Evolutionary conservation across 53 echinoderm and acorn worm species (phyloP), one percentile per base, ranked within the genome.

Genomic region (Apostichopus leukothele): DNA sequence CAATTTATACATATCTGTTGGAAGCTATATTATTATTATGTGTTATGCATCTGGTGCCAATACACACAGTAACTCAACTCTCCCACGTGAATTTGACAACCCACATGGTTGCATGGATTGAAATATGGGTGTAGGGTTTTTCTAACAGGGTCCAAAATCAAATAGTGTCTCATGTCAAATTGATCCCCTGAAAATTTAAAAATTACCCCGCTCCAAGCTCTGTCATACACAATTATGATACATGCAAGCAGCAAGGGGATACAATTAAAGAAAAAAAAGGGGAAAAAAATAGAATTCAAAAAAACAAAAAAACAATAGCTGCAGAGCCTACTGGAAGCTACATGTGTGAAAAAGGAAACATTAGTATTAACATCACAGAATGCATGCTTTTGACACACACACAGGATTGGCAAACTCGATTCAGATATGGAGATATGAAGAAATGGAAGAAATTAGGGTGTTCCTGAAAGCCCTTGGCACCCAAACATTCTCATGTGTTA

Each of bases 221-320:
- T 16, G 63, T 13, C 12, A 63, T 13, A 63, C 63, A 7, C 9
- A 16, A 63, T 16, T 16, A 16, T 63, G 63, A 16, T 16, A 63
- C 63, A 16, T 63, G 63, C 63, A 63, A 63, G 63, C 16, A 16
- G 63, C 63, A 16, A 63, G 63, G 63, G 63, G 13, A 13, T 63
- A 63, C 63, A 16, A 63, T 63, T 13, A 63, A 6, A 13, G 63
- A 63, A 63, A 7, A 16, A 63, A 13, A 63, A 6, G 63, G 63
- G 16, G 63, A 5, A 19, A 76, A 76, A 78, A 51, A 74, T 16
- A 88, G 14, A 87, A 88, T 74, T 53, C 22, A 51, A 76, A 76
- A 77, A 50, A 54, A 81, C 25, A 51, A 76, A 76, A 77, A 50
- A 54, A 81, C 54, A 27, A 23, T 84, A 84, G 84, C 27, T 61